Evolutionary conservation across 2,797 vertebrate genomes (phyloP).

Genomic region (Etheostoma nigrum): DNA sequence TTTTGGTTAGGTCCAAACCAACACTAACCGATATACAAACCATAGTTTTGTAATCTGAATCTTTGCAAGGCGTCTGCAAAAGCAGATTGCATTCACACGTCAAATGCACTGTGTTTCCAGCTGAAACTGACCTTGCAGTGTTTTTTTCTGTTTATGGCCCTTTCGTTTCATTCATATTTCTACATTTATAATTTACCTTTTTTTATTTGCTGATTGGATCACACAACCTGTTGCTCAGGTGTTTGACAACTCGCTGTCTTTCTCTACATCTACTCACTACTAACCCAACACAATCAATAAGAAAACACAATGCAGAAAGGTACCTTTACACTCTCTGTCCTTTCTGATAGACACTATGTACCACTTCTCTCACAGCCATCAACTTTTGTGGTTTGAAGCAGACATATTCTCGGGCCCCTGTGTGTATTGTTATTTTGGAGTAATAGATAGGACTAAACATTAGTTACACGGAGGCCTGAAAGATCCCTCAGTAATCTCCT

Average conservation of each 20-base stretch:
- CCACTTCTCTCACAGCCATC: conserved; percentile 11
- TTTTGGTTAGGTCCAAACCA: conserved; percentile 65
- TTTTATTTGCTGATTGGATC: conserved; percentile 30
- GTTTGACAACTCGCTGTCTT: conserved; percentile 23
- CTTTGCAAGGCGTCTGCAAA: conserved; percentile 35
- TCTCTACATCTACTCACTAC: conserved; percentile 51
- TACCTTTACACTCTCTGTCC: conserved; percentile 24
- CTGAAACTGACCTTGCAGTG: conserved; percentile 28
- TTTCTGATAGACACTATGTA: conserved; percentile 29
- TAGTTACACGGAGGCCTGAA: conserved; percentile 36
- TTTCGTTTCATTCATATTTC: conserved; percentile 23
- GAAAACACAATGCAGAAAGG: conserved; percentile 53
- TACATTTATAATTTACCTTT: conserved; percentile 13
- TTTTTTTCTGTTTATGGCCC: conserved; percentile 33
- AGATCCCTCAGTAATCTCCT: conserved; percentile 34
- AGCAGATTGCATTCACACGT: conserved; percentile 32
- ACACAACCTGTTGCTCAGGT: conserved; percentile 35
- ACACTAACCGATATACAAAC: conserved; percentile 56
- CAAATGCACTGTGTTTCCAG: conserved; percentile 4
- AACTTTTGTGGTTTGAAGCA: conserved; percentile 34
- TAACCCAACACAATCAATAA: conserved; percentile 53
- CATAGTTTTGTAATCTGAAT: conserved; percentile 32
- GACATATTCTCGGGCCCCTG: conserved; percentile 24
- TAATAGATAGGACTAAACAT: conserved; percentile 28
- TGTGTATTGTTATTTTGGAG: conserved; percentile 34